Conservation (phyloP, 2,888 invertebrate species). For the Diarsia dahlii region DNA sequence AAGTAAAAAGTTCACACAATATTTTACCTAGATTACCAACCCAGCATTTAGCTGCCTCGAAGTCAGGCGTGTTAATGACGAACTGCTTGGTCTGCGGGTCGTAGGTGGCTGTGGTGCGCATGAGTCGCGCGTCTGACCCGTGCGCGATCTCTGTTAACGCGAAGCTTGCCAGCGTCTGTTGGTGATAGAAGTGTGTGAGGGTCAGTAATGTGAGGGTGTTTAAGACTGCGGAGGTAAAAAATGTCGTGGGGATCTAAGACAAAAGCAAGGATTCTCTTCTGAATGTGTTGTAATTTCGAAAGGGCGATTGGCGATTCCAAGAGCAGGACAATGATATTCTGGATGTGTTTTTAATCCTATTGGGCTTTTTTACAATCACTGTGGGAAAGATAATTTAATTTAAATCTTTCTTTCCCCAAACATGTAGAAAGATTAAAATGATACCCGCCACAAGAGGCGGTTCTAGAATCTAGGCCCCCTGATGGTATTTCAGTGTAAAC, state of each 20-base stretch:
- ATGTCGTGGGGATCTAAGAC: background rate
- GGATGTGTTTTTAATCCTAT: background rate
- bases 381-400: background rate
- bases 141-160: constrained; percentile 98
- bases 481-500: background rate
- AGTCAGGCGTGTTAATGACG: constrained; percentile 97
- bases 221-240: background rate
- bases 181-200: background rate
- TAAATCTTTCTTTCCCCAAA: background rate
- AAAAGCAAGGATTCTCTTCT: no score
- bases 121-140: constrained; percentile 97
- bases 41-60: constrained; percentile 99
- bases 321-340: background rate
- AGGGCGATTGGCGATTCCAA: background rate
- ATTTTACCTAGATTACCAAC: constrained; percentile 96
- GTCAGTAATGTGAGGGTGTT: background rate
- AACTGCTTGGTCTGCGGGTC: constrained; percentile 95
- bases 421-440: background rate
- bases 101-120: constrained; percentile 97
- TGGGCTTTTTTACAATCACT: background rate
- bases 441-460: background rate
- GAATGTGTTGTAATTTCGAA: no score
- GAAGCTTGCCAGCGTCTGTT: constrained; percentile 94
- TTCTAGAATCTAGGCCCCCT: background rate
- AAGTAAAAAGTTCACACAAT: constrained; percentile 75